Percentiles rank a stretch among this genome's conserved stretches.
Conservation (phyloP, 2,888 invertebrate species). For the Epirrhoe tristata region DNA sequence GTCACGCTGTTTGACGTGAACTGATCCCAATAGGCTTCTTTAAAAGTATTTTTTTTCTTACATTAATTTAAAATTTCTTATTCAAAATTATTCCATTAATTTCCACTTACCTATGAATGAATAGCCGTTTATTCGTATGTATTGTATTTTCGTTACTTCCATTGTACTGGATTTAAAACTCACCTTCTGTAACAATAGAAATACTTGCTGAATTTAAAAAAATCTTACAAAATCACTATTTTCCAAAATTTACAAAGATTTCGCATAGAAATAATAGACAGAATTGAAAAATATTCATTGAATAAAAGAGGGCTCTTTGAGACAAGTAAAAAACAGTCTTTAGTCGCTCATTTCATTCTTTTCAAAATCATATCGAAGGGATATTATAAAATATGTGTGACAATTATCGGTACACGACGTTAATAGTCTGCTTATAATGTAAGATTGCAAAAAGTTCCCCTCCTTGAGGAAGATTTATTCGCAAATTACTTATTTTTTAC, state of each 20-base stretch:
- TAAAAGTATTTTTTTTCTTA: no score
- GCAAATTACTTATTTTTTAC: conserved; percentile 82
- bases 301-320: conserved; percentile 20
- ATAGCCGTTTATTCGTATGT: conserved; percentile 10
- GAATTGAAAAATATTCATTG: conserved; percentile 40
- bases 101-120: conserved; percentile 18
- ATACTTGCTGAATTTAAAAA: conserved; percentile 58
- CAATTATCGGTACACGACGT: conserved; percentile 85
- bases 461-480: conserved; percentile 79
- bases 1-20: no score
- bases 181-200: conserved; percentile 82
- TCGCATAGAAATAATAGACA: conserved; percentile 58
- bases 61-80: neutral
- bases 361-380: conserved; percentile 57
- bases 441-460: conserved; percentile 75
- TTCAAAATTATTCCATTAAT: conserved; percentile 5
- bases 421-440: conserved; percentile 83
- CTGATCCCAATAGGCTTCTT: no score
- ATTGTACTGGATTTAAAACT: conserved; percentile 50
- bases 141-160: neutral
- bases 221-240: conserved; percentile 56
- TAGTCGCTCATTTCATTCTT: conserved; percentile 38
- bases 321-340: conserved; percentile 23
- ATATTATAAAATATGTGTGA: conserved; percentile 84
- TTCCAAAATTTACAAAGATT: conserved; percentile 31